These are phyloP conservation scores for Empidonax traillii DNA, from an alignment of 2,113 vertebrate genomes.

Conservation along the genomic window DNA sequence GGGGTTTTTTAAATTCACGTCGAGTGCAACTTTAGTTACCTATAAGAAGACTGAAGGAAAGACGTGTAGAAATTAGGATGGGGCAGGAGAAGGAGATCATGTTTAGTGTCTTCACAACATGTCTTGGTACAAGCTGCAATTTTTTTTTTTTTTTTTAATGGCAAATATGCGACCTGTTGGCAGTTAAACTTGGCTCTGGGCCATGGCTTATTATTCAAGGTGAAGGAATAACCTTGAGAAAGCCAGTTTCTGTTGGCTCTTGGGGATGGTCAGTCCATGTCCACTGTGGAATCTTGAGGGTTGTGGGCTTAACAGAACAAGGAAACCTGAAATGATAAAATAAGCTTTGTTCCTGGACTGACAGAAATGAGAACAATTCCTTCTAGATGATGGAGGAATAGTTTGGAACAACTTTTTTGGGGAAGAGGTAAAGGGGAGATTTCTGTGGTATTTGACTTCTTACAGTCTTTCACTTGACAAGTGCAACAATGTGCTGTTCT, in stretches of 20 bases:
- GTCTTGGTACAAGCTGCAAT: neutral
- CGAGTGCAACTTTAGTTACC: neutral
- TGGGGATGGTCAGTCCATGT: neutral
- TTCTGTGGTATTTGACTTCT: neutral
- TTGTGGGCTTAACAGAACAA: neutral
- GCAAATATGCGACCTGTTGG: neutral
- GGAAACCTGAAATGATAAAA: neutral
- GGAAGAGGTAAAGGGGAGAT: no score
- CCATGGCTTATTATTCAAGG: neutral
- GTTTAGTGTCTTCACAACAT: neutral
- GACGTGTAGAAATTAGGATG: neutral
- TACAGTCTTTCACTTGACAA: neutral
- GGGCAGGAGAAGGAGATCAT: neutral
- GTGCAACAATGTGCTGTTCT: neutral
- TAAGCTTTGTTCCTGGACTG: neutral
- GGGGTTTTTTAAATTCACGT: neutral
- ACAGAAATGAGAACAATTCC: neutral
- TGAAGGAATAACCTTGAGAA: neutral
- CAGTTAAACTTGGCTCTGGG: neutral
- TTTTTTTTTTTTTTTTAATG: neutral
- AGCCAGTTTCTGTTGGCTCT: neutral
- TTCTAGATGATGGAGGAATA: neutral
- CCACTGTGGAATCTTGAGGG: neutral
- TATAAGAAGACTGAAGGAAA: neutral
- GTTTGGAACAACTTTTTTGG: neutral